These are phyloP conservation scores for Ptychobarbus kaznakovi DNA, from an alignment of 2,797 vertebrate genomes.

Conservation along the genomic window DNA sequence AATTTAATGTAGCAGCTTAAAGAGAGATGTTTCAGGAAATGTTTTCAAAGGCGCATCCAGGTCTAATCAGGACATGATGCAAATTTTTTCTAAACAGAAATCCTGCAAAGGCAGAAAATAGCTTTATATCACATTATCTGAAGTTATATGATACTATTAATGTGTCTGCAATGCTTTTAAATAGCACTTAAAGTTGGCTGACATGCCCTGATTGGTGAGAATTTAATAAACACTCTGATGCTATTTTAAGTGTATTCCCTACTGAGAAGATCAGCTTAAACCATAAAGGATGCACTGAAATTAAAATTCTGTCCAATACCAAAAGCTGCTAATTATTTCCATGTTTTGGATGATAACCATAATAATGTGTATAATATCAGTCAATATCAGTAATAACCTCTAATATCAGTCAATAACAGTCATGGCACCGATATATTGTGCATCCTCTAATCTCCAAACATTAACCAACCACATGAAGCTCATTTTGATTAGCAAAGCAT, in stretches of 20 bases:
- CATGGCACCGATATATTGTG: background rate
- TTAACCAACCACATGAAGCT: background rate
- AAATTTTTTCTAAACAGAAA: conserved; percentile 26
- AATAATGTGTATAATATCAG: background rate
- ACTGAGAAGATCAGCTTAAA: background rate
- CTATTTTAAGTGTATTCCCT: background rate
- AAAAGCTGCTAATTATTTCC: background rate
- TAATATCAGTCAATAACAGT: background rate
- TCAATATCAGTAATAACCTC: background rate
- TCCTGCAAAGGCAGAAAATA: conserved; percentile 7
- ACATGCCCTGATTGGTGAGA: background rate
- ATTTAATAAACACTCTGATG: conserved; percentile 20
- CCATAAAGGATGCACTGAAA: background rate
- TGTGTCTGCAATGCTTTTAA: conserved; percentile 35
- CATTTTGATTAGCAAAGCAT: background rate
- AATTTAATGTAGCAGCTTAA: background rate
- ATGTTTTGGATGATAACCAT: background rate
- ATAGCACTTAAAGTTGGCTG: conserved; percentile 43
- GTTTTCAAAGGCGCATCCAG: background rate
- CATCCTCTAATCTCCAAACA: background rate
- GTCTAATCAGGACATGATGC: conserved; percentile 10
- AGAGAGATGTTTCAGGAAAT: conserved; percentile 22
- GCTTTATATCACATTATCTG: conserved; percentile 23
- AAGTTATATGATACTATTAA: conserved; percentile 27
- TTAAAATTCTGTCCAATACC: background rate